phyloP scores from a whole-genome alignment of 2,888 invertebrate species.

The Athetis lepigone region DNA sequence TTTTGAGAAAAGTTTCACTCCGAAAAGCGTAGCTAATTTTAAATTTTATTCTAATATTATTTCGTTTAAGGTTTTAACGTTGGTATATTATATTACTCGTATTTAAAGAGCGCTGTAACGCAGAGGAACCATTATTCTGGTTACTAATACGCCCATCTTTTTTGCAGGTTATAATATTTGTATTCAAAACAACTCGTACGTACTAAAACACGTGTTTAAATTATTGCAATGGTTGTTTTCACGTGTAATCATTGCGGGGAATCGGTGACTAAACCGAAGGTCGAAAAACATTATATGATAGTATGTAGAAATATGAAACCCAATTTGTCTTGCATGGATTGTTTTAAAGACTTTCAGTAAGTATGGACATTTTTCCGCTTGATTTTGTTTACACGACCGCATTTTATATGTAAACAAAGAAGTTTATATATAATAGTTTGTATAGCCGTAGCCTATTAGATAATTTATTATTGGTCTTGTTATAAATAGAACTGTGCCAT shows the following conservation, averaged over 20 bases:
- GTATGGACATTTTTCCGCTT: constrained; percentile 64
- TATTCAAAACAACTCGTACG: constrained; percentile 64
- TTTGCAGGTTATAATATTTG: constrained; percentile 69
- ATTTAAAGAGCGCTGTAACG: not conserved
- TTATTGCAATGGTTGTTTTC: constrained; percentile 96
- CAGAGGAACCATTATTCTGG: not conserved
- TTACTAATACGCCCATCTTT: constrained; percentile 36
- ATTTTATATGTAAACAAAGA: constrained; percentile 34
- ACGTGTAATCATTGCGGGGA: constrained; percentile 98
- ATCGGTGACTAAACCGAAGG: constrained; percentile 96
- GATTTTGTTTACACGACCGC: constrained; percentile 33
- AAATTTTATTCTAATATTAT: constrained; percentile 29
- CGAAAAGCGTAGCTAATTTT: constrained; percentile 48
- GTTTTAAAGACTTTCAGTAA: constrained; percentile 96
- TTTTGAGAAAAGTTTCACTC: constrained; percentile 56
- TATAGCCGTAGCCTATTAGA: not conserved
- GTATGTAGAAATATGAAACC: constrained; percentile 93
- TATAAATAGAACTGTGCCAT: constrained; percentile 35
- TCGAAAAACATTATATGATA: constrained; percentile 96
- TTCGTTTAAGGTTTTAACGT: constrained; percentile 11
- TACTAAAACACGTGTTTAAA: constrained; percentile 59
- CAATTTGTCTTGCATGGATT: constrained; percentile 97
- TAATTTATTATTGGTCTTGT: not conserved
- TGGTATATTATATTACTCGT: not conserved
- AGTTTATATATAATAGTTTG: not conserved